Conservation (phyloP, 2,113 vertebrate genomes). For the Urocitellus parryii region DNA sequence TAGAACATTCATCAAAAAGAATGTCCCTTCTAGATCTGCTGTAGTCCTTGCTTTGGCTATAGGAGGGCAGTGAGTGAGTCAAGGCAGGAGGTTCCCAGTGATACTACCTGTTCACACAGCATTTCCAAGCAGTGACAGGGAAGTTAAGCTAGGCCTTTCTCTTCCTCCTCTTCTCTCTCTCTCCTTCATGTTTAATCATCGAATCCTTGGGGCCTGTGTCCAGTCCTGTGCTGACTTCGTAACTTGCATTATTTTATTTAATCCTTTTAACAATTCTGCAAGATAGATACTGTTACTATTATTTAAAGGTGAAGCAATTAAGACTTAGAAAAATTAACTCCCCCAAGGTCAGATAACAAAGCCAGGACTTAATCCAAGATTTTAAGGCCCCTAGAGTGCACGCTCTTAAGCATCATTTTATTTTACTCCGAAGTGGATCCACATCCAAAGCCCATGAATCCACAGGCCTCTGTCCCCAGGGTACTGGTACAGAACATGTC, state of each 20-base stretch:
- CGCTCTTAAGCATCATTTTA: neutral
- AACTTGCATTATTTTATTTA: neutral
- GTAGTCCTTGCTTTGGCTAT: neutral
- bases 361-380: neutral
- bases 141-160: neutral
- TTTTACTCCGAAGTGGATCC: neutral
- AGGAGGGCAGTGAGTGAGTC: neutral
- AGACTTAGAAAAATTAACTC: conserved; percentile 11
- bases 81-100: neutral
- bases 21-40: neutral
- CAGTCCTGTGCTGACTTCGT: neutral
- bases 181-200: too few species aligned
- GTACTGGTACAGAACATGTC: neutral
- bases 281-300: neutral
- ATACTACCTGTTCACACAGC: accelerated
- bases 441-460: neutral
- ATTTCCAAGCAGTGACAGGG: neutral
- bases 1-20: neutral
- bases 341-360: neutral
- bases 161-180: too few species aligned
- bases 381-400: neutral
- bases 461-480: too few species aligned
- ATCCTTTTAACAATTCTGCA: neutral
- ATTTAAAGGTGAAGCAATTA: neutral
- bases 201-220: neutral